These are phyloP conservation scores for Drosophila anomalata DNA, from an alignment of 2,888 invertebrate genomes.

Conservation along the genomic window DNA sequence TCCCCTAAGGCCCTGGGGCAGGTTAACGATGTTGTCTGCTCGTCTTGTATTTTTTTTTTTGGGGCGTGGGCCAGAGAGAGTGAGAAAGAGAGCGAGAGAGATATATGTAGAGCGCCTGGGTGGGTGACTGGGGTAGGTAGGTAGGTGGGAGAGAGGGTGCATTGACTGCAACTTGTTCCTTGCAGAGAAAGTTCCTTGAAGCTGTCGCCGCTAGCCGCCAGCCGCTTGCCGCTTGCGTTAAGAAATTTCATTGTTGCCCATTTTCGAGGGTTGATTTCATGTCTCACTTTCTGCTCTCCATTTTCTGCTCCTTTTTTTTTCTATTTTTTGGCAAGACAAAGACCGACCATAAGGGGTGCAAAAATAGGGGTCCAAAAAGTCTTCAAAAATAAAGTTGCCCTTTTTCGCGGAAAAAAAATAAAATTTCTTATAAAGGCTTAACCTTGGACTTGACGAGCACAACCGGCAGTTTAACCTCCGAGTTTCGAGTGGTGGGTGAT, in stretches of 20 bases:
- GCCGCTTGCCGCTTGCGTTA: slow-evolving; percentile 29
- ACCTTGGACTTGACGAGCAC: slow-evolving; percentile 62
- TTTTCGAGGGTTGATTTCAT: slow-evolving; percentile 45
- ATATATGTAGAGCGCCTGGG: slow-evolving; percentile 3
- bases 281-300: slow-evolving; percentile 7
- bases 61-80: slow-evolving; percentile 33
- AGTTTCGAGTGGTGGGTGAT: neutral
- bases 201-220: slow-evolving; percentile 10
- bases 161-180: slow-evolving; percentile 69
- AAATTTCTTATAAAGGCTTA: slow-evolving; percentile 49
- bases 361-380: slow-evolving; percentile 24
- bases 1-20: slow-evolving; percentile 49
- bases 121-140: slow-evolving; percentile 2
- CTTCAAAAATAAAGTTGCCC: slow-evolving; percentile 56
- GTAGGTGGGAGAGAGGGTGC: slow-evolving; percentile 63
- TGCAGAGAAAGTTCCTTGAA: slow-evolving; percentile 50
- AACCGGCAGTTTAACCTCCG: slow-evolving; percentile 38
- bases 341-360: slow-evolving; percentile 19
- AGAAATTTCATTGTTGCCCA: slow-evolving; percentile 61
- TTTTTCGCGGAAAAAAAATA: slow-evolving; percentile 19
- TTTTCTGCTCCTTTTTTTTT: neutral
- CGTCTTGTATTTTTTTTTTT: slow-evolving; percentile 19
- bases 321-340: slow-evolving; percentile 18
- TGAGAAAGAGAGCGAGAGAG: neutral
- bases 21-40: slow-evolving; percentile 65